Conservation (phyloP, 2,888 invertebrate species). For the Drosophila anomalata region DNA sequence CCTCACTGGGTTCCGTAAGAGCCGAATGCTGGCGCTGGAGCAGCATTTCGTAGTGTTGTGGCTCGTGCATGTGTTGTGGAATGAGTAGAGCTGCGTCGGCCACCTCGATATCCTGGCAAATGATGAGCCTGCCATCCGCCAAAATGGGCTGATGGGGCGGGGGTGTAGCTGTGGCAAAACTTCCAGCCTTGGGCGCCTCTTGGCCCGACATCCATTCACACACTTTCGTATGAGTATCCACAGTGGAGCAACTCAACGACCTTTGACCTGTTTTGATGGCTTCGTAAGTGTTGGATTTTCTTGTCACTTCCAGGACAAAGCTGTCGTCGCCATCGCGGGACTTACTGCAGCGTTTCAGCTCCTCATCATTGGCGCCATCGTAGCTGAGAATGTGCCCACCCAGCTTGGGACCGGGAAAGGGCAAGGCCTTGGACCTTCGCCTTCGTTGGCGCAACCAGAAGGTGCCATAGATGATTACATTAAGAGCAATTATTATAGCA, state of each 20-base stretch:
- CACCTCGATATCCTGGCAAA: slow-evolving; percentile 83
- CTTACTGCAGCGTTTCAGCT: slow-evolving; percentile 81
- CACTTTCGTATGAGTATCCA: slow-evolving; percentile 94
- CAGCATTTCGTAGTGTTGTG: slow-evolving; percentile 74
- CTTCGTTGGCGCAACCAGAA: slow-evolving; percentile 81
- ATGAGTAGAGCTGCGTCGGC: slow-evolving; percentile 80
- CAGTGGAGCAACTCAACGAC: slow-evolving; percentile 89
- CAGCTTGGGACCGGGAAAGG: slow-evolving; percentile 71
- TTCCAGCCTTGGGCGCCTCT: slow-evolving; percentile 81
- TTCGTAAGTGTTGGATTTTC: slow-evolving; percentile 83
- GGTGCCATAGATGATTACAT: slow-evolving; percentile 85
- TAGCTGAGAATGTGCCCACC: slow-evolving; percentile 82
- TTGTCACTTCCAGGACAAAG: slow-evolving; percentile 81
- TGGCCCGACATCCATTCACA: slow-evolving; percentile 93
- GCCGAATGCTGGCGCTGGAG: slow-evolving; percentile 76
- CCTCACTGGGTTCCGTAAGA: slow-evolving; percentile 70
- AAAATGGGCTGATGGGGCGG: slow-evolving; percentile 65
- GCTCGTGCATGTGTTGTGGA: slow-evolving; percentile 80
- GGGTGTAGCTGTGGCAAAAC: slow-evolving; percentile 83
- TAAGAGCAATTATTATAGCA: slow-evolving; percentile 89
- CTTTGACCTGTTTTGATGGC: slow-evolving; percentile 80
- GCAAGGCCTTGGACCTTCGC: slow-evolving; percentile 68
- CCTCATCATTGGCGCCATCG: slow-evolving; percentile 83
- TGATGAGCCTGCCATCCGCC: slow-evolving; percentile 73
- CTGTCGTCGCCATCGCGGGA: slow-evolving; percentile 83